A percentile compares a stretch with the other conserved stretches of the same genome.
Evolutionary conservation across 2,888 invertebrate genomes (phyloP).

Genomic region (Epicampocera succincta): DNA sequence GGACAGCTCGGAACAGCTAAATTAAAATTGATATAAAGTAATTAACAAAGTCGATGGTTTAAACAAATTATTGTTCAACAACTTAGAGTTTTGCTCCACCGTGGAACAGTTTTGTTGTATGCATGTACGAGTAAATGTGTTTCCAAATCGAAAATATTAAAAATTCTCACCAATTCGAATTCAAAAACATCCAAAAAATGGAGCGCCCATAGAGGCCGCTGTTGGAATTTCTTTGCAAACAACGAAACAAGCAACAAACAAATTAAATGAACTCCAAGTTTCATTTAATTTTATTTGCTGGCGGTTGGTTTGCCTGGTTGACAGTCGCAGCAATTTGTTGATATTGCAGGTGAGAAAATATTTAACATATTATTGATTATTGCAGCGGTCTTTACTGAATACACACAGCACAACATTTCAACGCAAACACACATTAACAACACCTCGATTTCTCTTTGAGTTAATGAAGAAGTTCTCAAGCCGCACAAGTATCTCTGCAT

Average conservation of each 20-base stretch:
- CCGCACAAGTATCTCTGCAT: constrained; percentile 16
- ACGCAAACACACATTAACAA: constrained; percentile 60
- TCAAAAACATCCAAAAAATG: too few relatives aligned
- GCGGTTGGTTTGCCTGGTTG: constrained; percentile 22
- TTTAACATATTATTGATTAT: constrained; percentile 65
- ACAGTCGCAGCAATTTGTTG: constrained; percentile 35
- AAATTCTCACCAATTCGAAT: too few relatives aligned
- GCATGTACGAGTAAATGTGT: too few relatives aligned
- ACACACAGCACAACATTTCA: constrained; percentile 60
- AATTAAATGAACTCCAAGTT: constrained; percentile 60
- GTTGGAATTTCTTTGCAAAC: constrained; percentile 59
- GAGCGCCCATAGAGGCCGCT: constrained; percentile 56
- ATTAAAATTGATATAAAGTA: too few relatives aligned
- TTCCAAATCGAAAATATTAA: too few relatives aligned
- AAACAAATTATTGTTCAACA: too few relatives aligned
- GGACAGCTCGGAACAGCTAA: too few relatives aligned
- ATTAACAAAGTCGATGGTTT: too few relatives aligned
- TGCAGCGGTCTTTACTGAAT: constrained; percentile 57
- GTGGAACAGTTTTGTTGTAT: too few relatives aligned
- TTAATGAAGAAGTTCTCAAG: constrained; percentile 29
- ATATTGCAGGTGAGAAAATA: constrained; percentile 65
- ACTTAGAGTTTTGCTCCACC: too few relatives aligned
- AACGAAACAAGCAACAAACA: constrained; percentile 48
- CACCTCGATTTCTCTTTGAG: constrained; percentile 48
- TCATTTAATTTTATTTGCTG: constrained; percentile 51